Conservation (phyloP, 2,888 invertebrate species). For the Bombylius major region DNA sequence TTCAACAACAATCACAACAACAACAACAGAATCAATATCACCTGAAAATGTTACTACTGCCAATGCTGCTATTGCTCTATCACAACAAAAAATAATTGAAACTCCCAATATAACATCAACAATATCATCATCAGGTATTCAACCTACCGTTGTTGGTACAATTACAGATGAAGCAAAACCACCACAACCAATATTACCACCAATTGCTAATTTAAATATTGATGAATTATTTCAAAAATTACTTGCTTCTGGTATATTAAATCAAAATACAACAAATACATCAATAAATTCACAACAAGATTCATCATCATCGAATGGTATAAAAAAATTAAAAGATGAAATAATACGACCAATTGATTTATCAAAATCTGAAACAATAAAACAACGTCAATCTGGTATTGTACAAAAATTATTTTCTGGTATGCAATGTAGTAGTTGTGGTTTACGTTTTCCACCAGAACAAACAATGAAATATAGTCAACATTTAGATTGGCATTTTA, state of each 20-base stretch:
- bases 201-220: conserved; percentile 46
- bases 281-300: conserved; percentile 11
- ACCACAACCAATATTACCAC: conserved; percentile 41
- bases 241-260: conserved; percentile 71
- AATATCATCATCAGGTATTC: background rate
- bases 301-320: conserved; percentile 32
- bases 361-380: conserved; percentile 56
- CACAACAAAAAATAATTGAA: no score
- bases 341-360: conserved; percentile 53
- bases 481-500: conserved; percentile 98
- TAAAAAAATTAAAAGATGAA: conserved; percentile 22
- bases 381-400: conserved; percentile 58
- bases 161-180: conserved; percentile 25
- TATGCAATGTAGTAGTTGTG: conserved; percentile 94
- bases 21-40: background rate
- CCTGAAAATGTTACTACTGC: conserved; percentile 4
- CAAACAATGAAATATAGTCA: conserved; percentile 82
- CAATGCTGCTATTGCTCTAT: no score
- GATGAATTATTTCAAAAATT: conserved; percentile 74
- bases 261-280: conserved; percentile 4
- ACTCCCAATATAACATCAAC: background rate
- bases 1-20: background rate
- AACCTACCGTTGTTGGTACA: background rate
- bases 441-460: conserved; percentile 82
- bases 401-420: conserved; percentile 67